Evolutionary conservation across 2,797 vertebrate species (phyloP).

Genomic region (Simalia tracyae): DNA sequence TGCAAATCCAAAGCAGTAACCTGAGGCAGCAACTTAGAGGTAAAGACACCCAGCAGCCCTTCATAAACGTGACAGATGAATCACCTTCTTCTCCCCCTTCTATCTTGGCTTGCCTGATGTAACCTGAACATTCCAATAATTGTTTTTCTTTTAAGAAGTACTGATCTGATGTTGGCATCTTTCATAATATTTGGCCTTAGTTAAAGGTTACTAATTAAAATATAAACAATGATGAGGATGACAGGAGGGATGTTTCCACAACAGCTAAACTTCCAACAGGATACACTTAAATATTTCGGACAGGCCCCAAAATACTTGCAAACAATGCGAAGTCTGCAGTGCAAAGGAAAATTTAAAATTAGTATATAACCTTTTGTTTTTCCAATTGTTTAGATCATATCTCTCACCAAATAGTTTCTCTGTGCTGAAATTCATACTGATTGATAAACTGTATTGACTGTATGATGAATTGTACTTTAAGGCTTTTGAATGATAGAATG

Average conservation of each 20-base stretch:
- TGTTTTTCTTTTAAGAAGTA: neutral
- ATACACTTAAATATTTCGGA: neutral
- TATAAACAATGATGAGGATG: neutral
- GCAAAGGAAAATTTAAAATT: neutral
- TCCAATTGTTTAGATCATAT: neutral
- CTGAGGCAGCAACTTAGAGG: neutral
- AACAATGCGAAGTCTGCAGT: neutral
- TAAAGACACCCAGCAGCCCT: neutral
- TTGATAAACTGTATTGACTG: neutral
- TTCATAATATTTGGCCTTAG: neutral
- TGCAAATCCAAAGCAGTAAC: neutral
- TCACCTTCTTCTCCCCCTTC: neutral
- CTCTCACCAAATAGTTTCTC: neutral
- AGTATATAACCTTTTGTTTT: neutral
- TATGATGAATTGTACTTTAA: neutral
- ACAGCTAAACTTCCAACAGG: neutral
- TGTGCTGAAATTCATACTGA: neutral
- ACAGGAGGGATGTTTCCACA: neutral
- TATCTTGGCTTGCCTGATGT: neutral
- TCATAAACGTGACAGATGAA: neutral
- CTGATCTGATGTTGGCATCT: neutral
- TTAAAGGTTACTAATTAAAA: conserved; percentile 3
- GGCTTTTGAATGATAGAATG: neutral
- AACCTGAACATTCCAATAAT: neutral
- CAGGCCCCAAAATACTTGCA: neutral